A percentile compares a stretch with the other conserved stretches of the same genome.
Conservation (phyloP, 1,140 invertebrate species). For the Galendromus occidentalis region DNA sequence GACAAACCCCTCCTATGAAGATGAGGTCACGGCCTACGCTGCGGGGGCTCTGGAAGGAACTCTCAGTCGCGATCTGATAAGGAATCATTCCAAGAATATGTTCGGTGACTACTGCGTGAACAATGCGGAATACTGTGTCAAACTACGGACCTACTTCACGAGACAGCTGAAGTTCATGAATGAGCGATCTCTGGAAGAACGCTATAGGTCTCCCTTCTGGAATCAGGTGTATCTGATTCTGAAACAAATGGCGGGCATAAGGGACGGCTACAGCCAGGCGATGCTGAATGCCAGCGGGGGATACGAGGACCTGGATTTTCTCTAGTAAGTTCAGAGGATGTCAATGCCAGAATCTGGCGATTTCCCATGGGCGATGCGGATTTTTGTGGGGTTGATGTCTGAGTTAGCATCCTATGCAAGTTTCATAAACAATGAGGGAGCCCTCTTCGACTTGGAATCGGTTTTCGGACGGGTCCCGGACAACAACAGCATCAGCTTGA, state of each 20-base stretch:
- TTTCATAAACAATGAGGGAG: constrained; percentile 1
- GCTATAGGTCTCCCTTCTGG: background rate
- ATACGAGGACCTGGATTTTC: constrained; percentile 17
- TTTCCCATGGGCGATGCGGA: no score
- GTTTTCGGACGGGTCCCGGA: background rate
- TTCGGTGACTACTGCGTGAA: background rate
- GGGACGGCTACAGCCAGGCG: constrained; percentile 29
- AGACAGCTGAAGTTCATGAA: background rate
- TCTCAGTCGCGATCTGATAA: background rate
- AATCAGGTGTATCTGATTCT: constrained; percentile 30
- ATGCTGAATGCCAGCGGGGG: constrained; percentile 18
- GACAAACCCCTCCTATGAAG: background rate
- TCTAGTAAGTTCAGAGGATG: no score
- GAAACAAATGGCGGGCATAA: constrained; percentile 32
- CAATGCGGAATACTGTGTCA: background rate
- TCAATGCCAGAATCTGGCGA: no score
- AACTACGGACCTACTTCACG: background rate
- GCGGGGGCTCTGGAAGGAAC: background rate
- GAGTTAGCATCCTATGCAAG: no score
- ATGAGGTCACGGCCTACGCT: background rate
- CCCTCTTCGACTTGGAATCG: background rate
- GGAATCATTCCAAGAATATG: background rate
- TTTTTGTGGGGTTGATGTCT: no score
- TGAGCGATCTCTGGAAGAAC: background rate
- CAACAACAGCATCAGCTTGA: background rate